phyloP scores from a whole-genome alignment of 30 jellyfish, hydroid and myxozoan genomes.

The Cassiopea andromeda region DNA sequence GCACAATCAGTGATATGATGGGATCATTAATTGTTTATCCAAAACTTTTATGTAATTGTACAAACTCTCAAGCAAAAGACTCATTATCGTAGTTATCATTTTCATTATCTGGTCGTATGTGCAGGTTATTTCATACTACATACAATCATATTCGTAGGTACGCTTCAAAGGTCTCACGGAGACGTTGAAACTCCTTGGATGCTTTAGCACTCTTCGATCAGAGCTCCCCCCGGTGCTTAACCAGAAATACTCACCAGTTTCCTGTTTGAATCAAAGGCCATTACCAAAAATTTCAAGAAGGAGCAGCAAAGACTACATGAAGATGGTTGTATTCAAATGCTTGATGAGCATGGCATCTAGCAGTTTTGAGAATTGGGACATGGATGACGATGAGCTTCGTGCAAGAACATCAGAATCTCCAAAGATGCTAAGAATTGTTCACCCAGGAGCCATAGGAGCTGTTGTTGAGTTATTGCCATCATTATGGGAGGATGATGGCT shows the following conservation, averaged over 20 bases:
- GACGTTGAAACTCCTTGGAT: constrained; percentile 88
- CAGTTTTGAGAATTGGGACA: constrained; percentile 80
- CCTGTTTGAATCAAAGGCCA: constrained; percentile 42
- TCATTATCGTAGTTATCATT: too few relatives aligned
- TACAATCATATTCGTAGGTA: constrained; percentile 28
- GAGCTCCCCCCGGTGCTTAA: constrained; percentile 64
- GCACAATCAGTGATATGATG: too few relatives aligned
- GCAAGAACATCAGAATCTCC: constrained; percentile 17
- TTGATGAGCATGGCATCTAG: constrained; percentile 90
- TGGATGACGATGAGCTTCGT: constrained; percentile 38
- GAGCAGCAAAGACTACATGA: constrained; percentile 70
- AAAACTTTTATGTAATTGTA: too few relatives aligned
- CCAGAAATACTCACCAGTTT: constrained; percentile 11
- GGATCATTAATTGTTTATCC: too few relatives aligned
- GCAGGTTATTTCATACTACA: too few relatives aligned
- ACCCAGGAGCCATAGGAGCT: constrained; percentile 94
- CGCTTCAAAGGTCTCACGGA: constrained; percentile 95
- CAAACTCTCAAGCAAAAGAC: too few relatives aligned
- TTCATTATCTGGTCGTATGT: too few relatives aligned
- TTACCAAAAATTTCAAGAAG: constrained; percentile 55
- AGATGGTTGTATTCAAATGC: constrained; percentile 75
- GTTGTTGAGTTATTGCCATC: constrained; percentile 85
- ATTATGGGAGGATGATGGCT: constrained; percentile 66
- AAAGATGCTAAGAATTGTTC: constrained; percentile 68
- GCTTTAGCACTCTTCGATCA: constrained; percentile 64